Evolutionary conservation across 2,888 invertebrate genomes (phyloP), one percentile per base, ranked within the genome.

Genomic region (Meiosimyza platycephala): DNA sequence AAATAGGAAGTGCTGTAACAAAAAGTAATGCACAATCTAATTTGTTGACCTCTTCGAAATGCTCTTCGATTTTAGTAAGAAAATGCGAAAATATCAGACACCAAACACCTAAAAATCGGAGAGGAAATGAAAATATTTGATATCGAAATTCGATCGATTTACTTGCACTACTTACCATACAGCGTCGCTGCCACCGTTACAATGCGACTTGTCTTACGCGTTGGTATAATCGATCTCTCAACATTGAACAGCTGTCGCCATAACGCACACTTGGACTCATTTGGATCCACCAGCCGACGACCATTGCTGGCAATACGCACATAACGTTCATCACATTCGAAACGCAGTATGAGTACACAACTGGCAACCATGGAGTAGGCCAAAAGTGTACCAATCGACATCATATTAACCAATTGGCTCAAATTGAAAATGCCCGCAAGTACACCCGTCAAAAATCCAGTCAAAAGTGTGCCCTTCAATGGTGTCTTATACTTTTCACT

Each of bases 321-420:
- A 33, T 16, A n/a, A 16, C 80, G 80, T n/a, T 85, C 85, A 71
- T 85, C 85, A 12, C 79, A 77, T 60, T 84, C 81, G 79, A 90
- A 94, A 87, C 94, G 90, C 72, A 94, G 87, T 73, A 94, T 89
- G 52, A 94, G 89, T 2, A 94, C 93, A 80, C 92, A 92, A 50
- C 91, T 91, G 50, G 93, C 92, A 11, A 94, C 94, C 79, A 94
- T 92, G 0, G 93, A 92, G 82, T 94, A 94, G 13, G 93, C 92
- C 76, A 93, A 85, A 16, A 93, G 85, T 7, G 93, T 93, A n/a
- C 92, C 92, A 77, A 94, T 93, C 15, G 93, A 93, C 92, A 94
- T 93, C 90, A 94, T 93, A 80, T 93, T 91, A 1, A 94, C 91
- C 47, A 94, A 87, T 75, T 93, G 92, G 47, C 89, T 89, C 11